Evolutionary conservation across 2,888 invertebrate genomes (phyloP).

Genomic region (Slavum lentiscoides): DNA sequence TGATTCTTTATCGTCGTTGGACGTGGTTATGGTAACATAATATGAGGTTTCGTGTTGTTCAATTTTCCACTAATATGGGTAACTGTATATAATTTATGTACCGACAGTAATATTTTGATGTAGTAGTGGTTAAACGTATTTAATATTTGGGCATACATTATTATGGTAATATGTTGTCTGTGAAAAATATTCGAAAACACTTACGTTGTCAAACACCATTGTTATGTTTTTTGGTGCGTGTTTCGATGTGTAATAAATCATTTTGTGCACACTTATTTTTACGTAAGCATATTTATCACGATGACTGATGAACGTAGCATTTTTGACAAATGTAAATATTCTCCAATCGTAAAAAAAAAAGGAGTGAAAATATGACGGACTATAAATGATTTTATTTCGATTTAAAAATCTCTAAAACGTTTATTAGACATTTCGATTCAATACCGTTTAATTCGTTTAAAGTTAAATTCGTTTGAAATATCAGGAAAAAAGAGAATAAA

Average conservation of each 20-base stretch:
- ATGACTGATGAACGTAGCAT: too few species aligned
- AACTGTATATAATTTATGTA: conserved; percentile 1
- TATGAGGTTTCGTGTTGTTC: background rate
- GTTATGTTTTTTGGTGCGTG: background rate
- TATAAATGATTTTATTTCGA: background rate
- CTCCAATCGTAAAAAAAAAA: background rate
- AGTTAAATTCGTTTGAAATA: background rate
- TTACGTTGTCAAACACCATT: background rate
- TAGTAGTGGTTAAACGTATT: background rate
- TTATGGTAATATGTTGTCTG: background rate
- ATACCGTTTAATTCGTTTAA: background rate
- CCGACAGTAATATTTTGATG: background rate
- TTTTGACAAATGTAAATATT: background rate
- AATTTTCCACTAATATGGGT: conserved; percentile 19
- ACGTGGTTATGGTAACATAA: background rate
- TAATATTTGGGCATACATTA: background rate
- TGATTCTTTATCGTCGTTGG: background rate
- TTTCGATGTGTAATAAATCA: background rate
- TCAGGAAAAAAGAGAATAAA: background rate
- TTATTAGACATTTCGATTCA: too few species aligned
- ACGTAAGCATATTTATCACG: too few species aligned
- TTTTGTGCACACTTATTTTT: too few species aligned
- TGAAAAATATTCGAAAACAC: background rate
- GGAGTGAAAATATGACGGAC: background rate
- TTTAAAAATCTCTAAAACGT: background rate